Evolutionary conservation across 2,113 vertebrate genomes (phyloP), one percentile per base, ranked within the genome.

Genomic region (Protobothrops flavoviridis): DNA sequence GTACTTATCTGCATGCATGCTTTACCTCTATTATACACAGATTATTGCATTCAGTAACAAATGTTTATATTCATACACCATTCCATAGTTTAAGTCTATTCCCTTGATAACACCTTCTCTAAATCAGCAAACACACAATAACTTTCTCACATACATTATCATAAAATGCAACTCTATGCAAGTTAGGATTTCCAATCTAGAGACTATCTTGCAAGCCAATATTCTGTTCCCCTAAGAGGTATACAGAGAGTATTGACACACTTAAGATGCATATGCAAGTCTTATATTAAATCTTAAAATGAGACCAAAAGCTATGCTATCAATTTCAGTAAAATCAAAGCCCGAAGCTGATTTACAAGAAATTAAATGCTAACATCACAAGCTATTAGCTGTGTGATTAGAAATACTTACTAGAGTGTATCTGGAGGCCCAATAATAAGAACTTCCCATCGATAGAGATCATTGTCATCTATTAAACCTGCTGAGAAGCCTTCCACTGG

Each of bases 391-490:
- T 33, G 39, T 11, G 4, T 29, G 15, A 24, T 48, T 74, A 39
- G 50, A 39, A 92, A 95, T 97, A 99, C 99, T 99, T 99, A 99
- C 99, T 99, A 99, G 85, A 99, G 97, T 93, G 99, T 99, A 95
- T 99, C 99, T 96, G 99, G 99, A 96, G 99, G 99, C 69, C 99
- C 99, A 92, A 99, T 99, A 97, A 99, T 99, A 93, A 99, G 98
- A 95, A 99, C 99, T 98, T 99, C 99, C 99, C 99, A 99, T 98
- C 99, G 98, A 97, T 99, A 99, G 92, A 99, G 98, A 97, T 99
- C 99, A 97, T 98, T 99, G 97, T 99, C 99, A 97, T 99, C 99
- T 97, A 99, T 99, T 96, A 99, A 98, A 93, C 99, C 99, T 91
- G 99, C 99, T 96, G 99, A 99, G 98, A 99, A 99, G 94, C 99